Evolutionary conservation across 2,888 invertebrate species (phyloP), one percentile per base, ranked within the genome.

Genomic region (Chloroclysta siterata): DNA sequence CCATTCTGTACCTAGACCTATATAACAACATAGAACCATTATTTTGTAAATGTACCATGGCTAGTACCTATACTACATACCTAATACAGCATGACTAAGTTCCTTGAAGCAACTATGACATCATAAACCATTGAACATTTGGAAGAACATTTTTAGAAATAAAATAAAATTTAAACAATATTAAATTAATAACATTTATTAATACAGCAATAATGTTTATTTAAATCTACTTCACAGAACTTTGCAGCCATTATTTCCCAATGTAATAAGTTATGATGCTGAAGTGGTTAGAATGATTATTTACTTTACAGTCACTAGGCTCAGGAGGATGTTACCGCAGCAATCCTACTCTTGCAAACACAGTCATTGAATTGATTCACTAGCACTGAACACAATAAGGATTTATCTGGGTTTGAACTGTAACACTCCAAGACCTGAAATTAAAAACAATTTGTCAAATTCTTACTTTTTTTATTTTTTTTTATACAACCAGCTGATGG

Each of bases 291-390:
- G 66, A 68, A 68, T 57, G 66, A 75, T 76, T 78, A 78, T 81
- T 73, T 80, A 81, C 77, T 81, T 73, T 80, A 81, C 77, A 82
- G 60, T 68, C 65, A 63, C 39, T 33, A 39, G 74, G 36, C 73
- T 90, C 84, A 90, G 72, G 90, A 90, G 1, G 85, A 78, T 0
- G 90, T 79, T 39, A 93, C 83, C 0, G 92, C 89, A 11, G 90
- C 85, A 48, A 93, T 79, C 71, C 93, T 82, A 78, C 91, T 93
- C 80, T 87, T 84, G 84, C 93, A 92, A 53, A 93, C 93, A 86
- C 93, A 93, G 83, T 93, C 90, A 89, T 92, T 92, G 80, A 93
- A 93, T 77, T 92, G 79, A 84, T 88, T 91, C 77, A 93, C 93
- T 85, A 92, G 68, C 82, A 89, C 86, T 77, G 93, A 92, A 87